phyloP scores from a whole-genome alignment of 2,797 vertebrate genomes.

The Propithecus perrieri region DNA sequence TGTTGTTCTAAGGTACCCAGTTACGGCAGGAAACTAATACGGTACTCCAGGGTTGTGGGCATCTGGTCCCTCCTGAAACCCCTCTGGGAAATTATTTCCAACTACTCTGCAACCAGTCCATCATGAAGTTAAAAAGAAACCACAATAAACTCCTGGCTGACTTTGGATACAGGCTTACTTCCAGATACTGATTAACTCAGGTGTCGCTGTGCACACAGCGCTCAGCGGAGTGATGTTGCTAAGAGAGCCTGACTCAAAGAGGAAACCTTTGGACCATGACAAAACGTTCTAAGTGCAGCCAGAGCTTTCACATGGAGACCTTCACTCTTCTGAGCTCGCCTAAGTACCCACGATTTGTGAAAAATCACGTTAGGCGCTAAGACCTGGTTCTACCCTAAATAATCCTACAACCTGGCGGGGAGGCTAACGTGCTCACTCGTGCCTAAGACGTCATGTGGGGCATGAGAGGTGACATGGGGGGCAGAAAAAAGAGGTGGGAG shows the following conservation, averaged over 20 bases:
- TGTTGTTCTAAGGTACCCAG: background rate
- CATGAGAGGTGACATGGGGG: fast-evolving
- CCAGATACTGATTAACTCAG: constrained; percentile 37
- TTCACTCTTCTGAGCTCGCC: background rate
- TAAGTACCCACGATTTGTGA: background rate
- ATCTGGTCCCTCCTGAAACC: background rate
- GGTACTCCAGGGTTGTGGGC: background rate
- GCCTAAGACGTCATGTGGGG: fast-evolving
- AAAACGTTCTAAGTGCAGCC: background rate
- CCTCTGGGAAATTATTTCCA: background rate
- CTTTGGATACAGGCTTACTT: background rate
- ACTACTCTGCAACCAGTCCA: background rate
- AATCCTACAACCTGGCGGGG: background rate
- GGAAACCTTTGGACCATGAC: background rate
- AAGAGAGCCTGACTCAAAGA: background rate
- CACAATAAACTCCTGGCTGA: background rate
- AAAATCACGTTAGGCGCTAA: background rate
- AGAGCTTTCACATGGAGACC: background rate
- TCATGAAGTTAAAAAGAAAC: constrained; percentile 47
- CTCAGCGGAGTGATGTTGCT: fast-evolving
- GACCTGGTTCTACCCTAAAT: background rate
- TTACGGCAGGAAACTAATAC: background rate
- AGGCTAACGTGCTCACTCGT: fast-evolving
- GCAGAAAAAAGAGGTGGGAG: background rate
- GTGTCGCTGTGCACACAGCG: background rate